Percentiles rank a stretch among this genome's conserved stretches.
These are phyloP conservation scores for Myripristis murdjan DNA, from an alignment of 2,797 vertebrate species.

Conservation along the genomic window DNA sequence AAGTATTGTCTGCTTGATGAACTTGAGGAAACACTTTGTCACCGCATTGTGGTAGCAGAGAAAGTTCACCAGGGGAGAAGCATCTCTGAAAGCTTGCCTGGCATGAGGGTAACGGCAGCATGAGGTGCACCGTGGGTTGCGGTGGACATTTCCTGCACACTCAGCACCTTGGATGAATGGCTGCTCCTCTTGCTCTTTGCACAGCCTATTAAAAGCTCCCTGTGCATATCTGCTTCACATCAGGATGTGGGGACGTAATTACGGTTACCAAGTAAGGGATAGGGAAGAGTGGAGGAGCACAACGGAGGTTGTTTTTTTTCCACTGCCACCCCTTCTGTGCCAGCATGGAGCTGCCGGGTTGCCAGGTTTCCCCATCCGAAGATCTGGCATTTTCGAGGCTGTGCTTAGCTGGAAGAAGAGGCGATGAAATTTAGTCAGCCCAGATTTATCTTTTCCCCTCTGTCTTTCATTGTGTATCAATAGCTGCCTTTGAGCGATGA, in stretches of 20 bases:
- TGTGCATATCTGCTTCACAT: slow-evolving; percentile 65
- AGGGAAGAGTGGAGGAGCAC: slow-evolving; percentile 48
- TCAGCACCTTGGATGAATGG: slow-evolving; percentile 61
- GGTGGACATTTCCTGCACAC: slow-evolving; percentile 65
- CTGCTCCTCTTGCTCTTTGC: slow-evolving; percentile 56
- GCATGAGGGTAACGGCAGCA: slow-evolving; percentile 31
- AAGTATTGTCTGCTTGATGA: not conserved
- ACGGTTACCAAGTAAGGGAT: slow-evolving; percentile 58
- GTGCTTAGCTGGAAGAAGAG: slow-evolving; percentile 4
- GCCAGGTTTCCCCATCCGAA: slow-evolving; percentile 39
- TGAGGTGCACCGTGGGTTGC: slow-evolving; percentile 35
- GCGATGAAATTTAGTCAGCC: slow-evolving; percentile 12
- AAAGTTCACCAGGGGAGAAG: slow-evolving; percentile 6
- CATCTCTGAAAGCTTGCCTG: slow-evolving; percentile 23
- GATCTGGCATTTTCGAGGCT: slow-evolving; percentile 23
- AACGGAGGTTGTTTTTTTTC: slow-evolving; percentile 31
- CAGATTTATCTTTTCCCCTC: slow-evolving; percentile 15
- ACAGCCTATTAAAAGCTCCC: slow-evolving; percentile 64
- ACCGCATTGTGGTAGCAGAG: not conserved
- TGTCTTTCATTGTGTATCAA: slow-evolving; percentile 16
- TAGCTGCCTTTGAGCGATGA: not conserved
- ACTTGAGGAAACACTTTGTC: slow-evolving; percentile 5
- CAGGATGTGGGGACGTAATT: slow-evolving; percentile 73
- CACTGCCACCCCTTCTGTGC: slow-evolving; percentile 38
- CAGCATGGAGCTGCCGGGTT: slow-evolving; percentile 42